Evolutionary conservation across 2,888 invertebrate genomes (phyloP).

Genomic region (Stenichneumon culpator): DNA sequence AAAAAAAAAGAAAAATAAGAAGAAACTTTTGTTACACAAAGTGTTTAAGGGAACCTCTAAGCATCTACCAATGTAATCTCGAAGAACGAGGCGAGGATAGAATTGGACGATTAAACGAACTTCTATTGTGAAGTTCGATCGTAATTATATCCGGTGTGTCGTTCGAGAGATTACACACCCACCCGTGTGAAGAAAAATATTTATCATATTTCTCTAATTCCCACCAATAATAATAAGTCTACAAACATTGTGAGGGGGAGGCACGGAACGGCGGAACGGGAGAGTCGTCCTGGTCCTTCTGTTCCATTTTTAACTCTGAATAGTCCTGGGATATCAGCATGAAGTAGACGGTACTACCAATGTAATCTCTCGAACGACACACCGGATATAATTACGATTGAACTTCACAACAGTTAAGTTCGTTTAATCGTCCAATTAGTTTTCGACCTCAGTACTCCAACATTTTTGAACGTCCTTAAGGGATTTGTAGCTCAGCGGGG

Average conservation of each 20-base stretch:
- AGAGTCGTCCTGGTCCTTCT: constrained; percentile 11
- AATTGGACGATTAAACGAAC: constrained; percentile 44
- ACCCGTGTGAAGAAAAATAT: constrained; percentile 31
- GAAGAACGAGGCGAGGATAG: constrained; percentile 37
- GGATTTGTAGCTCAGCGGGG: no score
- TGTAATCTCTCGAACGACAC: no score
- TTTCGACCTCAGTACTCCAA: no score
- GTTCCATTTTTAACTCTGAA: constrained; percentile 6
- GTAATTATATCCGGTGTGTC: no score
- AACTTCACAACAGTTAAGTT: constrained; percentile 25
- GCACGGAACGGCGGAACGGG: constrained; percentile 21
- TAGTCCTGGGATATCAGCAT: no score
- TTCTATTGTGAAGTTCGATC: constrained; percentile 14
- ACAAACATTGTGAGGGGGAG: constrained; percentile 19
- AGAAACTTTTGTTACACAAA: neutral
- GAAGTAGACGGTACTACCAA: no score
- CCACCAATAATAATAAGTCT: constrained; percentile 15
- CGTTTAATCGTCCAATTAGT: constrained; percentile 36
- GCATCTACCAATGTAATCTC: constrained; percentile 30
- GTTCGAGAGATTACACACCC: constrained; percentile 42
- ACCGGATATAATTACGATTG: no score
- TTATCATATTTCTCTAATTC: constrained; percentile 14
- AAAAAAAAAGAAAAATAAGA: neutral
- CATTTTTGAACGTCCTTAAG: no score
- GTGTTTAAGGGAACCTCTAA: neutral